A percentile compares a stretch with the other conserved stretches of the same genome.
Evolutionary conservation across 2,113 vertebrate genomes (phyloP).

Genomic region (Crotalus viridis): DNA sequence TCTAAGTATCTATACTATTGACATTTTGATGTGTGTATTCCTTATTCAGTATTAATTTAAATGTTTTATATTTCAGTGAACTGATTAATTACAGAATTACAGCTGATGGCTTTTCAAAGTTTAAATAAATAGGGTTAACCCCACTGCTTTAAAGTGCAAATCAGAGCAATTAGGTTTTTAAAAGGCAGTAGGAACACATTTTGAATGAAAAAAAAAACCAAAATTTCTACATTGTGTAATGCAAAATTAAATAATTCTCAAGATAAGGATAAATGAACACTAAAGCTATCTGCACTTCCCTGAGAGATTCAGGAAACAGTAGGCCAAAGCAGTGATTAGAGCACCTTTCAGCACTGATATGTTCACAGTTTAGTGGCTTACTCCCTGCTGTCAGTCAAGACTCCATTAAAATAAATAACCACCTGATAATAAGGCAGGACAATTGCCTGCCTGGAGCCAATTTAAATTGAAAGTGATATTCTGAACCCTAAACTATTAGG

Average conservation of each 20-base stretch:
- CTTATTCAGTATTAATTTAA: background rate
- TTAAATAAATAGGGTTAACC: constrained; percentile 4
- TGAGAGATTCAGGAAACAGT: background rate
- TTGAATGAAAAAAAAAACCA: background rate
- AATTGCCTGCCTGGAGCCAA: constrained; percentile 37
- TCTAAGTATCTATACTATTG: background rate
- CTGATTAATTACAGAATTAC: constrained; percentile 2
- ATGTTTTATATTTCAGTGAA: background rate
- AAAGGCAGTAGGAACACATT: background rate
- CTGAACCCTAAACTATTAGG: constrained; percentile 2
- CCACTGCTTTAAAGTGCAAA: constrained; percentile 1
- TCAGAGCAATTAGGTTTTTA: background rate
- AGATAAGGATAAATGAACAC: background rate
- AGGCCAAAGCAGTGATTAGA: constrained; percentile 7
- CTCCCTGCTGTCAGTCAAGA: constrained; percentile 40
- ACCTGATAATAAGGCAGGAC: constrained; percentile 47
- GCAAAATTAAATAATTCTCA: background rate
- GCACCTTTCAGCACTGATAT: constrained; percentile 26
- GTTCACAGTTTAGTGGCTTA: constrained; percentile 46
- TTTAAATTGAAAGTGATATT: constrained; percentile 37
- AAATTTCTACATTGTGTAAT: background rate
- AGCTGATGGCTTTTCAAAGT: background rate
- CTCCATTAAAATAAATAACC: constrained; percentile 58
- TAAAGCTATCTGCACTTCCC: background rate
- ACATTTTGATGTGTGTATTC: background rate